Percentiles rank a stretch among this genome's conserved stretches.
Conservation (phyloP, 2,888 invertebrate genomes). For the Hyles lineata region DNA sequence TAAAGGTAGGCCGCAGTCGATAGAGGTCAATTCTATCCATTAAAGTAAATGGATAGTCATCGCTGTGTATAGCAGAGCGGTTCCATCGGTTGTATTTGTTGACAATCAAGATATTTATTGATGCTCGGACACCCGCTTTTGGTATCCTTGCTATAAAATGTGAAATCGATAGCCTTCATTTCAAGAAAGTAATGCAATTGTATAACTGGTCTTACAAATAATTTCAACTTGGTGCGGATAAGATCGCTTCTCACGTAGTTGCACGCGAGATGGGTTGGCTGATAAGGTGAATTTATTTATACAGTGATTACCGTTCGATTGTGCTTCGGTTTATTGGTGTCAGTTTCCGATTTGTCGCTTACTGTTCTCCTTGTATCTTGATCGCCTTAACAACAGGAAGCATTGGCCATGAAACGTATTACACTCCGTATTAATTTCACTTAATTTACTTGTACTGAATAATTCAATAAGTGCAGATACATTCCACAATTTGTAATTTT, state of each 20-base stretch:
- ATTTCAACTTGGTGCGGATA: slow-evolving; percentile 51
- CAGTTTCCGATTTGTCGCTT: slow-evolving; percentile 57
- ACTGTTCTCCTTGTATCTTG: slow-evolving; percentile 44
- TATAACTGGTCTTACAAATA: slow-evolving; percentile 54
- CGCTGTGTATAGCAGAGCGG: slow-evolving; percentile 31
- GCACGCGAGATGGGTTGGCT: slow-evolving; percentile 49
- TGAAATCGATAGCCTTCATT: slow-evolving; percentile 54
- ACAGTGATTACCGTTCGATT: slow-evolving; percentile 53
- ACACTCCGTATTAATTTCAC: neutral
- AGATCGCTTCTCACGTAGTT: slow-evolving; percentile 57
- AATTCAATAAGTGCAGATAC: too few species aligned
- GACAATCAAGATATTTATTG: neutral
- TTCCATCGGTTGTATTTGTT: neutral
- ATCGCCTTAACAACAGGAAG: neutral
- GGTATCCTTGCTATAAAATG: neutral
- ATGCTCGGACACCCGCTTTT: neutral
- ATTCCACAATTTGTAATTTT: too few species aligned
- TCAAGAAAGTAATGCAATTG: slow-evolving; percentile 61
- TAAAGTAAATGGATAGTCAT: slow-evolving; percentile 56
- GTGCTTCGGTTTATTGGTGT: slow-evolving; percentile 64
- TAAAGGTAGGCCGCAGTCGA: slow-evolving; percentile 50
- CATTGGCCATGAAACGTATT: neutral
- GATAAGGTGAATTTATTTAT: slow-evolving; percentile 52
- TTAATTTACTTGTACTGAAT: neutral
- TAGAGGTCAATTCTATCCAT: slow-evolving; percentile 55